Conservation (phyloP, 2,113 vertebrate genomes). For the Odocoileus virginianus region DNA sequence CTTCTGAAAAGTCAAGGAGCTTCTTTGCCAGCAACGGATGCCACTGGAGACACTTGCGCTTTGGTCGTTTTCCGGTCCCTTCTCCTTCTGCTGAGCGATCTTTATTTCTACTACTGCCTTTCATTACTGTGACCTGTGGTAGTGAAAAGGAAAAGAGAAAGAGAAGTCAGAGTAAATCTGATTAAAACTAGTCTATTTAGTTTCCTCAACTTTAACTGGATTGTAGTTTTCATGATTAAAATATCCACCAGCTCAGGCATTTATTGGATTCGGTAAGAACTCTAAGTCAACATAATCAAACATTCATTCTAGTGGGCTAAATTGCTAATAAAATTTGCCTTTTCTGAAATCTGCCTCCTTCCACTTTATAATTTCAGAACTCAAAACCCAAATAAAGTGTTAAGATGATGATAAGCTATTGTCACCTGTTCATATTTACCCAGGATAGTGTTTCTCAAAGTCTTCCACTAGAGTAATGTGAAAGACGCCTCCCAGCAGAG, state of each 20-base stretch:
- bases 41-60: conserved; percentile 98
- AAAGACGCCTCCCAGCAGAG: not conserved
- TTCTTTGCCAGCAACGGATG: conserved; percentile 98
- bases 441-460: not conserved
- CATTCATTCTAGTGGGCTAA: conserved; percentile 29
- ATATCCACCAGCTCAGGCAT: conserved; percentile 7
- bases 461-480: not conserved
- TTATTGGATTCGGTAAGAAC: conserved; percentile 50
- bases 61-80: conserved; percentile 92
- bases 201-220: conserved; percentile 41
- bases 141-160: not conserved
- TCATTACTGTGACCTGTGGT: conserved; percentile 92
- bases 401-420: not conserved
- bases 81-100: conserved; percentile 92
- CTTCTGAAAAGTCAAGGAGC: conserved; percentile 96
- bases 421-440: not conserved
- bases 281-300: conserved; percentile 13
- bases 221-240: conserved; percentile 52
- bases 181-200: conserved; percentile 56
- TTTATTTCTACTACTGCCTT: conserved; percentile 94
- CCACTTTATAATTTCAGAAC: conserved; percentile 14
- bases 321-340: conserved; percentile 29
- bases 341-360: conserved; percentile 51
- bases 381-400: conserved; percentile 29
- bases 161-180: conserved; percentile 35